These are phyloP conservation scores for Plecotus auritus DNA, from an alignment of 2,113 vertebrate species.

Conservation along the genomic window DNA sequence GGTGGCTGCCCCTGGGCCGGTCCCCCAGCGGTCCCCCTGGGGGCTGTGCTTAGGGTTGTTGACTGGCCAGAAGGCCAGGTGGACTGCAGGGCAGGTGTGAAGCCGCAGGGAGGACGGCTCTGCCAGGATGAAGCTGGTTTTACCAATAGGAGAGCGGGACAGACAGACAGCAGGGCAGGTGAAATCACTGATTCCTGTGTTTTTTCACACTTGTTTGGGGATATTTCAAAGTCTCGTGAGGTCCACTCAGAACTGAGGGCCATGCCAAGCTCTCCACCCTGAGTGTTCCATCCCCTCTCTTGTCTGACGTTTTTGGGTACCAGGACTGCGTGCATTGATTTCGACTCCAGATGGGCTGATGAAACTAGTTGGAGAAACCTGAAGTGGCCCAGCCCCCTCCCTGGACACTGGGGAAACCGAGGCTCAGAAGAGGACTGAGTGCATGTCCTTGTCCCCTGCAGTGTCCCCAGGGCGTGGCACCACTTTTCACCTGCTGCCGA, in stretches of 20 bases:
- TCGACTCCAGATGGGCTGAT: too few species aligned
- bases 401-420: background rate
- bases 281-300: rapidly evolving
- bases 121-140: background rate
- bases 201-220: too few species aligned
- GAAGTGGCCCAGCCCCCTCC: background rate
- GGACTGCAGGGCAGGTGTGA: background rate
- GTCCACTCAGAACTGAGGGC: background rate
- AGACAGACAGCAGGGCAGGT: rapidly evolving
- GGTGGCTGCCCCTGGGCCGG: rapidly evolving
- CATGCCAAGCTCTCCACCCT: rapidly evolving
- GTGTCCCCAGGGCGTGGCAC: background rate
- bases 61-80: background rate
- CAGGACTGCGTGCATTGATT: background rate
- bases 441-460: background rate
- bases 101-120: background rate
- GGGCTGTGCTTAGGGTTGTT: background rate
- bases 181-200: background rate
- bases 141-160: rapidly evolving
- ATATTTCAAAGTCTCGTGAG: background rate
- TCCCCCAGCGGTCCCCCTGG: rapidly evolving
- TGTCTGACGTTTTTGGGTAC: rapidly evolving
- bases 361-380: background rate
- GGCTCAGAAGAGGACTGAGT: background rate
- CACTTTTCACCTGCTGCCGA: background rate